phyloP scores from a whole-genome alignment of 2,888 invertebrate species.

The Catocala nupta region DNA sequence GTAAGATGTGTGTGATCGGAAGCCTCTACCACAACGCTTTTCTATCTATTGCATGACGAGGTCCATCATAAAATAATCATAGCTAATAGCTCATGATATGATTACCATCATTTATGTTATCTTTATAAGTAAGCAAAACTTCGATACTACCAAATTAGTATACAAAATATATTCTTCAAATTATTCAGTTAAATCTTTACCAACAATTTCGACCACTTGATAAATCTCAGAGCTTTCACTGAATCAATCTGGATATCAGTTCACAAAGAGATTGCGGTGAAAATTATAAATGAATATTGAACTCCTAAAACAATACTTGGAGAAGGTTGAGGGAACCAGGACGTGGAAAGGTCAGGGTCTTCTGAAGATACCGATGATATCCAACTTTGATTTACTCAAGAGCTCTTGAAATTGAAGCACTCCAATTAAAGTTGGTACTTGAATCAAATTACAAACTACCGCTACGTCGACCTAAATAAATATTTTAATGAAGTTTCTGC shows the following conservation, averaged over 20 bases:
- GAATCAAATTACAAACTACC: slow-evolving; percentile 43
- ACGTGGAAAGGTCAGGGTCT: slow-evolving; percentile 20
- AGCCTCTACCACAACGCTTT: too few species aligned
- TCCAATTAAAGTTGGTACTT: slow-evolving; percentile 43
- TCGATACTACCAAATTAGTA: too few species aligned
- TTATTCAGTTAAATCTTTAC: slow-evolving; percentile 22
- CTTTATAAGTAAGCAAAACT: too few species aligned
- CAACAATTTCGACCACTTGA: slow-evolving; percentile 35
- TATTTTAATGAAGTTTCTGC: slow-evolving; percentile 42
- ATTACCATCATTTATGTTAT: too few species aligned
- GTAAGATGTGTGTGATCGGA: too few species aligned
- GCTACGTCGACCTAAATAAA: slow-evolving; percentile 43
- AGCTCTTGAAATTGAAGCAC: slow-evolving; percentile 22
- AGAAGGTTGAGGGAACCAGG: slow-evolving; percentile 14
- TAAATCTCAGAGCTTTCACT: slow-evolving; percentile 28
- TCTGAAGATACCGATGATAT: slow-evolving; percentile 21
- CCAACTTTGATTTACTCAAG: slow-evolving; percentile 35
- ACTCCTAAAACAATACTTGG: slow-evolving; percentile 29
- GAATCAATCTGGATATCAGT: slow-evolving; percentile 41
- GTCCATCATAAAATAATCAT: too few species aligned
- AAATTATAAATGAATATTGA: slow-evolving; percentile 42
- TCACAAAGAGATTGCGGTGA: slow-evolving; percentile 28
- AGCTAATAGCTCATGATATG: too few species aligned
- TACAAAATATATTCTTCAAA: neutral
- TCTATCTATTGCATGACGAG: too few species aligned